phyloP scores from a whole-genome alignment of 53 echinoderm and acorn worm species.

The Paracentrotus lividus region DNA sequence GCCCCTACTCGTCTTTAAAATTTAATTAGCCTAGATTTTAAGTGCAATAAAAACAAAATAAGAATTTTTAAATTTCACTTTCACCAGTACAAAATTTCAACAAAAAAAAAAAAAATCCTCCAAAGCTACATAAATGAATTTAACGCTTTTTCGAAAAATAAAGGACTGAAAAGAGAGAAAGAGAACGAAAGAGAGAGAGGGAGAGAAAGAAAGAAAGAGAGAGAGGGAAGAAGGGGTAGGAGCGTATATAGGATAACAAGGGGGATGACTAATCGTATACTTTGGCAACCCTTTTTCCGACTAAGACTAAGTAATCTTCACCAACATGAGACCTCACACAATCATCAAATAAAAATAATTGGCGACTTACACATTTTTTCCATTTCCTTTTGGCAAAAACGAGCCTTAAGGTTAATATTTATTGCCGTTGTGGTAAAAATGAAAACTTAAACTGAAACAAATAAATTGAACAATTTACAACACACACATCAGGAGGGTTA shows the following conservation, averaged over 20 bases:
- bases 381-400: constrained; percentile 60
- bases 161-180: too few species aligned
- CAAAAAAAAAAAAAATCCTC: too few species aligned
- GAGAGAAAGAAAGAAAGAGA: not conserved
- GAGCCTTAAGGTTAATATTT: constrained; percentile 59
- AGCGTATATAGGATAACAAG: not conserved
- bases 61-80: too few species aligned
- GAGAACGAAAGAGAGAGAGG: not conserved
- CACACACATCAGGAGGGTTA: constrained; percentile 75
- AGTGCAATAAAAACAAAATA: too few species aligned
- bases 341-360: not conserved
- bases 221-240: not conserved
- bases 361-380: not conserved
- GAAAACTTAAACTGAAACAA: constrained; percentile 57
- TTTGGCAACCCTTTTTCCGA: too few species aligned
- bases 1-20: too few species aligned
- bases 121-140: too few species aligned
- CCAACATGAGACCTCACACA: not conserved
- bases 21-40: too few species aligned
- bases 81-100: too few species aligned
- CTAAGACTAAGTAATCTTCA: not conserved
- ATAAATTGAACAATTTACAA: constrained; percentile 56
- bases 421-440: constrained; percentile 71
- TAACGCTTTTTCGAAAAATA: too few species aligned
- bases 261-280: too few species aligned